Evolutionary conservation across 2,113 vertebrate species (phyloP).

Genomic region (Rousettus leschenaultii): DNA sequence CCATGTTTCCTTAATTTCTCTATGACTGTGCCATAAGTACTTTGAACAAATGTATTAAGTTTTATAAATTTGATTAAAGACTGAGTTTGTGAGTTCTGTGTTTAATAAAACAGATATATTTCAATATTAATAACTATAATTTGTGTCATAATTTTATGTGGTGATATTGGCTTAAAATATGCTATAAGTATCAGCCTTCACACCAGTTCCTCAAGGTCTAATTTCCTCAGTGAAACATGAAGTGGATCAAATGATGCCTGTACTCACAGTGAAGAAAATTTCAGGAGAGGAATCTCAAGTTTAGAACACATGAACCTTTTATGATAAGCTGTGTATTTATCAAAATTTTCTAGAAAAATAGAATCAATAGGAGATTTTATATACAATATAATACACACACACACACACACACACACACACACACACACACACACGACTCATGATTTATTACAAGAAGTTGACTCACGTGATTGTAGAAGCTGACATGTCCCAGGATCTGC

Average conservation of each 20-base stretch:
- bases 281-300: neutral
- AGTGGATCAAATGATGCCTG: neutral
- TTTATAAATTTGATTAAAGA: neutral
- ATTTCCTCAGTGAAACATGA: neutral
- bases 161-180: neutral
- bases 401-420: too few relatives aligned
- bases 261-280: neutral
- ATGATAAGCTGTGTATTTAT: neutral
- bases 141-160: neutral
- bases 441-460: too few relatives aligned
- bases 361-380: neutral
- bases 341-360: neutral
- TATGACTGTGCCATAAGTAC: neutral
- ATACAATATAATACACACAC: neutral
- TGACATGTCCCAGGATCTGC: neutral
- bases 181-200: neutral
- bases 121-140: neutral
- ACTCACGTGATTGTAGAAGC: neutral
- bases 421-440: too few relatives aligned
- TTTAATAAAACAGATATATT: neutral
- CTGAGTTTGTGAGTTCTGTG: neutral
- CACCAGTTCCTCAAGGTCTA: neutral
- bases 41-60: neutral
- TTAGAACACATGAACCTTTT: neutral
- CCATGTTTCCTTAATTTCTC: neutral